These are phyloP conservation scores for Pelagia noctiluca DNA, from an alignment of 30 jellyfish, hydroid and myxozoan species.

Conservation along the genomic window DNA sequence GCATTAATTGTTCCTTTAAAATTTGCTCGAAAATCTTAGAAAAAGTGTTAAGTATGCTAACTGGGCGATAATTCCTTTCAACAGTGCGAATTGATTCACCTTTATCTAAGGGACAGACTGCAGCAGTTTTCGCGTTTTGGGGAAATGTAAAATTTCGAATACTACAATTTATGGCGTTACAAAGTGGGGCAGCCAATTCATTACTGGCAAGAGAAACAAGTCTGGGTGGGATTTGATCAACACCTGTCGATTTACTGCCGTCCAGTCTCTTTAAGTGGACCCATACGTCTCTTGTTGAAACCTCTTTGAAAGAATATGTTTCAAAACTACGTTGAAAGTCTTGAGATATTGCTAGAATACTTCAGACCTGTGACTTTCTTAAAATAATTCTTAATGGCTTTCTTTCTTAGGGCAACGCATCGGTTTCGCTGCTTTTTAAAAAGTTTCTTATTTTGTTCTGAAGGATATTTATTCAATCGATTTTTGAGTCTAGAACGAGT, in stretches of 20 bases:
- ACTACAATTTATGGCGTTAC: no score
- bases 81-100: no score
- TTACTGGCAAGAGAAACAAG: neutral
- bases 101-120: no score
- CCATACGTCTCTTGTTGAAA: no score
- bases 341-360: neutral
- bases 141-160: no score
- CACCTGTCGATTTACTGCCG: conserved; percentile 59
- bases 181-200: neutral
- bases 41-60: no score
- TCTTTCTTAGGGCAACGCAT: neutral
- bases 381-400: neutral
- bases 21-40: no score
- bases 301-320: conserved; percentile 51
- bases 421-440: neutral
- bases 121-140: no score
- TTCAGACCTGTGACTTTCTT: conserved; percentile 3
- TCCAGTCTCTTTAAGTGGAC: conserved; percentile 20
- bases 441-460: neutral
- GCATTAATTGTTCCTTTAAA: no score
- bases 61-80: no score
- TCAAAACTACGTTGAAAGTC: conserved; percentile 31
- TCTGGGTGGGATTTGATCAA: conserved; percentile 18
- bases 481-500: no score
- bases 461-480: neutral